Percentiles rank a stretch among this genome's conserved stretches.
phyloP scores from a whole-genome alignment of 2,888 invertebrate species.

The Alloscopus bannaensis region DNA sequence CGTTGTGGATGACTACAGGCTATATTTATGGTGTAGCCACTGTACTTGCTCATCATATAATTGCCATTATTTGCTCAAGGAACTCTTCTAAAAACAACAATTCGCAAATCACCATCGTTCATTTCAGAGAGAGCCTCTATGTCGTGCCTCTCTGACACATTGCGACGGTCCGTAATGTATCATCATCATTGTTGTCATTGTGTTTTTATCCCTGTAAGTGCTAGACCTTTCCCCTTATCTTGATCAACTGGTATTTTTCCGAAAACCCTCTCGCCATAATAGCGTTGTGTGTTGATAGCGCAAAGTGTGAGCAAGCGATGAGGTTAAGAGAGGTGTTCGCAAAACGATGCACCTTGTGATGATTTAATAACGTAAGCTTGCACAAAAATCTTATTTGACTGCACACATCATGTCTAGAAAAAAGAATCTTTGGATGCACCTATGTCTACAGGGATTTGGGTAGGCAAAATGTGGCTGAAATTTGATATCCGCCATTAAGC shows the following conservation, averaged over 20 bases:
- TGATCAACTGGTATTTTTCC: conserved; percentile 30
- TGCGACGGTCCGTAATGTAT: conserved; percentile 49
- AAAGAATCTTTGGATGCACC: background rate
- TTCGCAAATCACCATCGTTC: conserved; percentile 51
- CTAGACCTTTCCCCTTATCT: conserved; percentile 6
- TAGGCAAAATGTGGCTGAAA: conserved; percentile 16
- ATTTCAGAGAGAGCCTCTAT: conserved; percentile 39
- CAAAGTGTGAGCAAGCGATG: too few relatives aligned
- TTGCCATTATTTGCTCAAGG: conserved; percentile 54
- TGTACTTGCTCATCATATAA: conserved; percentile 32
- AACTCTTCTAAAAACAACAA: conserved; percentile 51
- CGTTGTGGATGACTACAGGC: background rate
- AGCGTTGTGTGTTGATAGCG: too few relatives aligned
- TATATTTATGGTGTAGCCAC: conserved; percentile 32
- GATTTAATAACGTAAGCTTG: conserved; percentile 50
- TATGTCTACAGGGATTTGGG: conserved; percentile 1
- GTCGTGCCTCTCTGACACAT: conserved; percentile 41
- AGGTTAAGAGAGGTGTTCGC: too few relatives aligned
- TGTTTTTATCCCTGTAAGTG: conserved; percentile 19
- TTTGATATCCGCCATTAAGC: conserved; percentile 24
- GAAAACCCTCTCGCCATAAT: conserved; percentile 24
- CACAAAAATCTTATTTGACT: background rate
- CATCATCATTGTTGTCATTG: conserved; percentile 58
- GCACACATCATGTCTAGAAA: background rate
- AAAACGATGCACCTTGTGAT: conserved; percentile 33